Evolutionary conservation across 2,888 invertebrate species (phyloP), one percentile per base, ranked within the genome.

Genomic region (Allygus modestus): DNA sequence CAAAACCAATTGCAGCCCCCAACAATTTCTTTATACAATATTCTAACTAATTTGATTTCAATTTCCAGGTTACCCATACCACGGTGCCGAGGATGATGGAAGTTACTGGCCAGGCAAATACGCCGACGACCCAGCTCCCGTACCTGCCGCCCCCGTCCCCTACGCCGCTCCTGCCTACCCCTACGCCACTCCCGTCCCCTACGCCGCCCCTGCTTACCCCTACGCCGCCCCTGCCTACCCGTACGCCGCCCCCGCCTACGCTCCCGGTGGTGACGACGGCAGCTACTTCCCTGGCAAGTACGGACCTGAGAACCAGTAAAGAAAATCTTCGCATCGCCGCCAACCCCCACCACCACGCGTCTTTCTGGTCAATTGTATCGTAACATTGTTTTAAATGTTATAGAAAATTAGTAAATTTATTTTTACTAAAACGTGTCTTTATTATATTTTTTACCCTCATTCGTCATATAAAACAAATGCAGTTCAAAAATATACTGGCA

Each of bases 201-300:
- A n/a, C 69, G 33, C 28, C 37, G 58, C 23, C 9, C 41, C 51
- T n/a, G 79, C 79, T 20, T 58, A 79, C 54, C 33, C 79, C 33
- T 28, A 31, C 58, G 79, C 79, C 58, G 77, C 77, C 33, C 77
- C 77, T 41, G 54, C 41, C 81, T 51, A 79, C 85, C 79, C 79
- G 58, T 54, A 58, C 58, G 79, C 37, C 31, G 73, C 73, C 58
- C 54, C 79, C 58, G 54, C 51, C 79, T 31, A 28, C 58, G 51
- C 31, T 20, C 31, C 58, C 73, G 83, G 79, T 17, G 75, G 75
- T 33, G 85, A 85, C 69, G 84, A 85, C 43, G 85, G 85, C 28
- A 51, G 41, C 43, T 85, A 84, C 84, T 84, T 37, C 84, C 85
- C 85, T 15, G 85, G 85, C 83, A 85, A 85, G 81, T 85, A 85